phyloP scores from a whole-genome alignment of 2,888 invertebrate species.

The Oscheius sp. region DNA sequence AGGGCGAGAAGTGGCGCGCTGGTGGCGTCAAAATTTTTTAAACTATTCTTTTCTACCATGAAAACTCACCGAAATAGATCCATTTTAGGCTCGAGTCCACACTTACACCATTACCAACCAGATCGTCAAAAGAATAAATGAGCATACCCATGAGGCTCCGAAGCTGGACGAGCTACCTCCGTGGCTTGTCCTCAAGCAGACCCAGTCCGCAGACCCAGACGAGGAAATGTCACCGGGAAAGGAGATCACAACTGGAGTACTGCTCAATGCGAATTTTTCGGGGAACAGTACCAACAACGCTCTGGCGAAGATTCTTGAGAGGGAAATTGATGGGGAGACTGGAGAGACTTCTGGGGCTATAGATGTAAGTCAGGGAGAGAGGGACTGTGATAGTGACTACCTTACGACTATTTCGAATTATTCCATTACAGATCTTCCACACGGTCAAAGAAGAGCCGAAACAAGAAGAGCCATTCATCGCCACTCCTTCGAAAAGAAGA shows the following conservation, averaged over 20 bases:
- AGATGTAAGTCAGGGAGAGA: too few relatives aligned
- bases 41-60: too few relatives aligned
- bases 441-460: slow-evolving; percentile 4
- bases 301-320: slow-evolving; percentile 4
- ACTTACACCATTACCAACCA: slow-evolving; percentile 30
- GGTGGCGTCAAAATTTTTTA: too few relatives aligned
- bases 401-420: too few relatives aligned
- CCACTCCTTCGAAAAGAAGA: slow-evolving; percentile 3
- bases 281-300: slow-evolving; percentile 1
- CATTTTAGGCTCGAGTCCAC: slow-evolving; percentile 6
- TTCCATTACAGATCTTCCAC: background rate
- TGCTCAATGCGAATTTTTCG: slow-evolving; percentile 23
- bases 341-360: too few relatives aligned
- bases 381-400: too few relatives aligned
- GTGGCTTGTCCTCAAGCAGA: slow-evolving; percentile 25
- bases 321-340: slow-evolving; percentile 9
- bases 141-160: slow-evolving; percentile 22
- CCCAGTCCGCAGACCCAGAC: slow-evolving; percentile 8
- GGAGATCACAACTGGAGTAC: slow-evolving; percentile 16
- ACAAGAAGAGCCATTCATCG: background rate
- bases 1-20: too few relatives aligned
- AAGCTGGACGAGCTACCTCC: slow-evolving; percentile 28
- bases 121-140: slow-evolving; percentile 34
- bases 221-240: background rate
- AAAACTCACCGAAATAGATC: too few relatives aligned